phyloP scores from a whole-genome alignment of 2,113 vertebrate genomes.

The Himantopus leucocephalus region DNA sequence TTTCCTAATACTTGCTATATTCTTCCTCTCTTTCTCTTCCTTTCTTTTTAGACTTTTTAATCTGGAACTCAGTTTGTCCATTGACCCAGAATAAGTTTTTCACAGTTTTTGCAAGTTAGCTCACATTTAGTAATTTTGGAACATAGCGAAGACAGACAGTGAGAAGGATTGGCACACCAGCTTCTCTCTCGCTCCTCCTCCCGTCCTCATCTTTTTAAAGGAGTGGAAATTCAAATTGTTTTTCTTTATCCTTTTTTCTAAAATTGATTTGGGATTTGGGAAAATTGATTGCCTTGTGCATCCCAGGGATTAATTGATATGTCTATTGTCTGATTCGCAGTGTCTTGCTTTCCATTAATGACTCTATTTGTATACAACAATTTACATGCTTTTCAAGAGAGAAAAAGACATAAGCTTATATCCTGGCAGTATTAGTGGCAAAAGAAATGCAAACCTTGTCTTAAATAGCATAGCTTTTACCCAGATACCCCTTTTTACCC shows the following conservation, averaged over 20 bases:
- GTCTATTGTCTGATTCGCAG: neutral
- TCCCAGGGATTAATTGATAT: conserved; percentile 53
- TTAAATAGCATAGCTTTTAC: neutral
- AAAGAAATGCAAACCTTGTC: neutral
- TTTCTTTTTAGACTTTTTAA: neutral
- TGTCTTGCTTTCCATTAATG: conserved; percentile 45
- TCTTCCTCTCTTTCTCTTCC: neutral
- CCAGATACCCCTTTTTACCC: neutral
- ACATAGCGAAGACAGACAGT: neutral
- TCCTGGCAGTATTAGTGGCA: neutral
- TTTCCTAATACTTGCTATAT: neutral
- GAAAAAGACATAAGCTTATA: neutral
- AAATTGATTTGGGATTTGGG: conserved; percentile 57
- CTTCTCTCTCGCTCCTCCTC: neutral
- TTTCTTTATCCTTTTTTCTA: neutral
- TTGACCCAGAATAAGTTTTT: neutral
- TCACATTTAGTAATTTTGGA: neutral
- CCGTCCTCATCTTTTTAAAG: neutral
- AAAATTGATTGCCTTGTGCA: conserved; percentile 55
- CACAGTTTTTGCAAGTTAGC: neutral
- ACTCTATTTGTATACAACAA: conserved; percentile 13
- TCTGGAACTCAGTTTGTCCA: neutral
- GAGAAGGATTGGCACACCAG: neutral
- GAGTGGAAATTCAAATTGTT: conserved; percentile 5
- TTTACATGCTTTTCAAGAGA: conserved; percentile 25